Conservation (phyloP, 2,113 vertebrate species). For the Planiliza haematocheilus region DNA sequence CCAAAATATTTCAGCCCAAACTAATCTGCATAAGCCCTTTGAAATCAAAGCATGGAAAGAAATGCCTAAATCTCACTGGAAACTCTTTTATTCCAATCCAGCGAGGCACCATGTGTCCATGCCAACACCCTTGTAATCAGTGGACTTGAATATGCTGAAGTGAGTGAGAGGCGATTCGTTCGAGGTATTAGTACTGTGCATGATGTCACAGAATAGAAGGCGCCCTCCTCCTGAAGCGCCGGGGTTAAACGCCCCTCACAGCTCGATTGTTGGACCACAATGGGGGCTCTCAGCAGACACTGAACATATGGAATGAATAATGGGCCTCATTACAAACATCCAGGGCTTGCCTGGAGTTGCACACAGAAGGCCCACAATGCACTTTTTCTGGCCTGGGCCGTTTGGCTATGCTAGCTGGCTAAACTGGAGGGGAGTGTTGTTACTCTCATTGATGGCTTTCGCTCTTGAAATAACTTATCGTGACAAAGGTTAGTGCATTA, state of each 20-base stretch:
- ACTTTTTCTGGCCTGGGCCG: slow-evolving; percentile 45
- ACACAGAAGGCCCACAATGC: slow-evolving; percentile 74
- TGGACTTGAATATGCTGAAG: slow-evolving; percentile 30
- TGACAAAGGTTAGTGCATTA: slow-evolving; percentile 5
- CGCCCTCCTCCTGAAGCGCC: slow-evolving; percentile 78
- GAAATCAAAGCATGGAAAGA: slow-evolving; percentile 25
- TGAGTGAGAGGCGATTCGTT: slow-evolving; percentile 56
- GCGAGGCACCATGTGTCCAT: slow-evolving; percentile 12
- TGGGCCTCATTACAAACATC: slow-evolving; percentile 82
- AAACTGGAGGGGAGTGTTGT: slow-evolving; percentile 14
- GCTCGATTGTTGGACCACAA: slow-evolving; percentile 77
- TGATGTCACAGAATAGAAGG: slow-evolving; percentile 80
- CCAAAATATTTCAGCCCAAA: not conserved
- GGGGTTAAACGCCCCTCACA: slow-evolving; percentile 77
- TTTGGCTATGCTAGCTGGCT: slow-evolving; percentile 28
- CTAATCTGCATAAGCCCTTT: slow-evolving; percentile 25
- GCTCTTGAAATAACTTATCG: slow-evolving; percentile 4
- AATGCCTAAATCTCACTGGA: slow-evolving; percentile 34
- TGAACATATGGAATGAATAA: slow-evolving; percentile 88
- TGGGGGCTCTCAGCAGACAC: slow-evolving; percentile 79
- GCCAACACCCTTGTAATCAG: slow-evolving; percentile 55
- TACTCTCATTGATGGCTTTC: slow-evolving; percentile 19
- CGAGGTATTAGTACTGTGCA: slow-evolving; percentile 69
- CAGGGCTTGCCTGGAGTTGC: slow-evolving; percentile 80
- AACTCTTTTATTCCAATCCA: slow-evolving; percentile 48